Evolutionary conservation across 2,797 vertebrate genomes (phyloP).

Genomic region (Balearica regulorum): DNA sequence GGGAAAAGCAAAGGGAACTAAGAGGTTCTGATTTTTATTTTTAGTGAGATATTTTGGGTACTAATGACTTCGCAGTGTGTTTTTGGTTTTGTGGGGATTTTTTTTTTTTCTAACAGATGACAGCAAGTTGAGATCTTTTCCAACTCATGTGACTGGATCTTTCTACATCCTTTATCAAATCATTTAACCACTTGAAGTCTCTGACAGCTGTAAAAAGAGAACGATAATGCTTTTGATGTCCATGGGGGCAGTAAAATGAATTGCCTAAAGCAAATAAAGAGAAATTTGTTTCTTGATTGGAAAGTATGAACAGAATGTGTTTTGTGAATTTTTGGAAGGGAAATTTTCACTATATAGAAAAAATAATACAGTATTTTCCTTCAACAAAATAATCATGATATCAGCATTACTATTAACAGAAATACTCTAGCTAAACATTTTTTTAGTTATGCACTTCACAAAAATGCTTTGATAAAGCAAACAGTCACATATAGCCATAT

Average conservation of each 20-base stretch:
- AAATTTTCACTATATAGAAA: background rate
- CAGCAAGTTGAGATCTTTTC: background rate
- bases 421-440: background rate
- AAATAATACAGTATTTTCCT: too few relatives aligned
- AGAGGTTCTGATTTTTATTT: constrained; percentile 57
- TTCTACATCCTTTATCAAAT: background rate
- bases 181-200: background rate
- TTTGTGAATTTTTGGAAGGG: background rate
- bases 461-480: background rate
- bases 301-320: background rate
- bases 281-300: background rate
- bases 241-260: background rate
- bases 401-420: background rate
- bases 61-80: constrained; percentile 11
- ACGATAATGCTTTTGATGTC: background rate
- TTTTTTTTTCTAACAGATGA: constrained; percentile 22
- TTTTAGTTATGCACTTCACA: background rate
- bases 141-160: constrained; percentile 1
- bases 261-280: constrained; percentile 4
- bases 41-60: constrained; percentile 35
- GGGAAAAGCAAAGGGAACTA: constrained; percentile 34
- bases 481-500: background rate
- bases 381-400: background rate
- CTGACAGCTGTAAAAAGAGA: background rate
- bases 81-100: background rate